phyloP scores from a whole-genome alignment of 2,113 vertebrate genomes.

The Rhabdornis inornatus region DNA sequence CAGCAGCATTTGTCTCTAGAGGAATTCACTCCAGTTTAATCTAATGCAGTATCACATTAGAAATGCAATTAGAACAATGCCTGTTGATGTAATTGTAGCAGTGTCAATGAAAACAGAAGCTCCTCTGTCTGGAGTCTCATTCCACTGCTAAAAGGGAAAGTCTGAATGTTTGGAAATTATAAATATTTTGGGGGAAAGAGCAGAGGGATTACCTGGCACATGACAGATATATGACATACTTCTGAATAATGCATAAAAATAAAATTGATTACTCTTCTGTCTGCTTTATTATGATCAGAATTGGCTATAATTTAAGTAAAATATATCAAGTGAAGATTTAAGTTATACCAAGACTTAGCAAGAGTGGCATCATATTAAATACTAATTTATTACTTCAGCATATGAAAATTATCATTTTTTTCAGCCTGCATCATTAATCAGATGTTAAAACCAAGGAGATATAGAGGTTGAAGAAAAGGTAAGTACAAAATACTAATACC shows the following conservation, averaged over 20 bases:
- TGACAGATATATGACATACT: neutral
- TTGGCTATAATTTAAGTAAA: conserved; percentile 33
- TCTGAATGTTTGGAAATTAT: neutral
- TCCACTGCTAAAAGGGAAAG: neutral
- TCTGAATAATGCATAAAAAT: conserved; percentile 10
- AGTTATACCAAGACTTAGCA: neutral
- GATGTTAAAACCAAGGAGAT: neutral
- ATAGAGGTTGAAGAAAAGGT: neutral
- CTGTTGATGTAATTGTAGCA: conserved; percentile 16
- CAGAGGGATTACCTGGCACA: neutral
- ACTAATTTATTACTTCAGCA: neutral
- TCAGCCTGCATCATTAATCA: neutral
- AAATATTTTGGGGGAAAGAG: conserved; percentile 17
- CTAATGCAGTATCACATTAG: neutral
- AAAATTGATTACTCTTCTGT: conserved; percentile 25
- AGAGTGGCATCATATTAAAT: neutral
- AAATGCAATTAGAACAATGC: conserved; percentile 14
- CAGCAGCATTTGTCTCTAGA: neutral
- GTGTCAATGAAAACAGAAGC: neutral
- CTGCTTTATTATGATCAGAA: conserved; percentile 31
- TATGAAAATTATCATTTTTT: neutral
- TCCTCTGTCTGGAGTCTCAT: neutral
- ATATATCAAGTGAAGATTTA: conserved; percentile 17
- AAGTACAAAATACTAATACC: neutral
- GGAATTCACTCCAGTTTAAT: neutral